Evolutionary conservation across 2,113 vertebrate genomes (phyloP), one percentile per base, ranked within the genome.

Genomic region (Dinomys branickii): DNA sequence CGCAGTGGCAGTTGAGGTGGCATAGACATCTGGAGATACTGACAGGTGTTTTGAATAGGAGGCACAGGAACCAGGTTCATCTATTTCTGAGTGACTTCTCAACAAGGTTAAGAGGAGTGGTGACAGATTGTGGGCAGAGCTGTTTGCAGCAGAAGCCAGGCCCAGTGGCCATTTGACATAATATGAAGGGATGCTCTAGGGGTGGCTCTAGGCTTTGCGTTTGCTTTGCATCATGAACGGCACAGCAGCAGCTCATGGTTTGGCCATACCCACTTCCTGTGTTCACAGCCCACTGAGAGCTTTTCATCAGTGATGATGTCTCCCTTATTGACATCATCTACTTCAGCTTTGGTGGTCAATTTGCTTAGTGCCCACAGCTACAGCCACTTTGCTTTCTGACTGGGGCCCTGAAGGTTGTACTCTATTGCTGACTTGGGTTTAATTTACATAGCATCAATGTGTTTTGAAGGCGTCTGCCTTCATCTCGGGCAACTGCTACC

Each of bases 391-490:
- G 35, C 17, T 88, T 93, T 58, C 47, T 82, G 5, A 95, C 4
- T 26, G 4, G 6, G 17, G 7, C 6, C 3, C 17, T 16, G 16
- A 6, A 24, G 7, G 73, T 71, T 87, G 58, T 4, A 20, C 4
- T 38, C 24, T 38, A 6, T 56, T 5, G 11, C 47, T 28, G 52
- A 82, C 19, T n/a, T 35, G 16, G 22, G 3, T 44, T 88, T 91
- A 33, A 58, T 33, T 85, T 12, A 41, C 1, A 52, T 0, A n/a
- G 38, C 5, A 3, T 5, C 12, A 9, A 0, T n/a, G 20, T 17
- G 80, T 86, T 73, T 35, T 61, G 35, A 94, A 90, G 44, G 50
- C 41, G 4, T 61, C 5, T 0, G 38, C 50, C 19, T 69, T 61
- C 33, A 67, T 75, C 59, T 92, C 30, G 33, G 13, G 5, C 58